phyloP scores from a whole-genome alignment of 2,888 invertebrate species.

The Hartigia nigra region DNA sequence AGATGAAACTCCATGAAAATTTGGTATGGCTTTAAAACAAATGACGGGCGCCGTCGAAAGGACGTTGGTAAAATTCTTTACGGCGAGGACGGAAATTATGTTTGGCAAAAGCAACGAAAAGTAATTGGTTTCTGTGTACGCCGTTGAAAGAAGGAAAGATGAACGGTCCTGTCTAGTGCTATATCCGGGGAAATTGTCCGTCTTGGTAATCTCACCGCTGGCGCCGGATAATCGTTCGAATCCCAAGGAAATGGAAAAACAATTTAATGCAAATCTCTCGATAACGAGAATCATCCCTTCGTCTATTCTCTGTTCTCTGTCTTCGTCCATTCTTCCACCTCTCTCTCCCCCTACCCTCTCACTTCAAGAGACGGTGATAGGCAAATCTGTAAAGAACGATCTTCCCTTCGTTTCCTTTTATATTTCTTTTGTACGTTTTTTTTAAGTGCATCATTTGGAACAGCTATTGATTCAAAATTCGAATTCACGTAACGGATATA shows the following conservation, averaged over 20 bases:
- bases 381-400: neutral
- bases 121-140: neutral
- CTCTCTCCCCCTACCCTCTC: too few relatives aligned
- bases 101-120: neutral
- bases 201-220: neutral
- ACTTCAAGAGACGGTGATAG: neutral
- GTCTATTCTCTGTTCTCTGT: neutral
- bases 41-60: neutral
- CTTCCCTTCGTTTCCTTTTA: neutral
- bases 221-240: neutral
- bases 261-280: neutral
- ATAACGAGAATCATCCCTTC: neutral
- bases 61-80: neutral
- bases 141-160: neutral
- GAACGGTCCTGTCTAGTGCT: neutral
- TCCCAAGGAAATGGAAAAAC: neutral
- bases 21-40: neutral
- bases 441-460: neutral
- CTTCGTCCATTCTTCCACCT: neutral
- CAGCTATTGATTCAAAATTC: neutral
- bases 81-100: neutral
- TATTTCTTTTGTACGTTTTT: neutral
- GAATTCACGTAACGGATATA: neutral
- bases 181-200: neutral
- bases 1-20: neutral